Evolutionary conservation across 2,797 vertebrate species (phyloP).

Genomic region (Moxostoma hubbsi): DNA sequence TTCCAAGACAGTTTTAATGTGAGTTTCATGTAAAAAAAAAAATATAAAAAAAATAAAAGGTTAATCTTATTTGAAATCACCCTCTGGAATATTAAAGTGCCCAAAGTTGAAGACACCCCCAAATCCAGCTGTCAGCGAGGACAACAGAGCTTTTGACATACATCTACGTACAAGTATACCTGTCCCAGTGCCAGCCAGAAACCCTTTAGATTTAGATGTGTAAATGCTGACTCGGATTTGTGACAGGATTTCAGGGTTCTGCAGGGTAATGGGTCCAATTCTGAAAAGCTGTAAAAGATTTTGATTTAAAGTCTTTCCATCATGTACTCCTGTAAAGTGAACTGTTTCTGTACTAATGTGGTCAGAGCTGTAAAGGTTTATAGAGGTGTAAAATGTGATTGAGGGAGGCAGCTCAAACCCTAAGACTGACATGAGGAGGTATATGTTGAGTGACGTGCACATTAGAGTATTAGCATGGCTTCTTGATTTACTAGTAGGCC

Average conservation of each 20-base stretch:
- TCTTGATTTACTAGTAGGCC: constrained; percentile 7
- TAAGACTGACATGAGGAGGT: background rate
- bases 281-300: constrained; percentile 34
- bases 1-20: too few relatives aligned
- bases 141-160: background rate
- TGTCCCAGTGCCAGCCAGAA: background rate
- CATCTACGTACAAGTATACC: background rate
- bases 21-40: too few relatives aligned
- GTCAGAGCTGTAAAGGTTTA: constrained; percentile 34
- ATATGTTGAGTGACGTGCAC: background rate
- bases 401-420: constrained; percentile 6
- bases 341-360: constrained; percentile 9
- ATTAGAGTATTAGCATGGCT: constrained; percentile 10
- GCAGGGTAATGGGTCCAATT: constrained; percentile 20
- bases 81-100: too few relatives aligned
- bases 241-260: constrained; percentile 22
- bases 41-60: too few relatives aligned
- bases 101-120: too few relatives aligned
- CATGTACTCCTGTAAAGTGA: constrained; percentile 13
- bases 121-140: too few relatives aligned
- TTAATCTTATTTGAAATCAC: too few relatives aligned
- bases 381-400: constrained; percentile 18
- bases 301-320: constrained; percentile 35
- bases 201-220: background rate
- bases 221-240: constrained; percentile 37